phyloP scores from a whole-genome alignment of 2,888 invertebrate species.

The Pyrgus malvae region DNA sequence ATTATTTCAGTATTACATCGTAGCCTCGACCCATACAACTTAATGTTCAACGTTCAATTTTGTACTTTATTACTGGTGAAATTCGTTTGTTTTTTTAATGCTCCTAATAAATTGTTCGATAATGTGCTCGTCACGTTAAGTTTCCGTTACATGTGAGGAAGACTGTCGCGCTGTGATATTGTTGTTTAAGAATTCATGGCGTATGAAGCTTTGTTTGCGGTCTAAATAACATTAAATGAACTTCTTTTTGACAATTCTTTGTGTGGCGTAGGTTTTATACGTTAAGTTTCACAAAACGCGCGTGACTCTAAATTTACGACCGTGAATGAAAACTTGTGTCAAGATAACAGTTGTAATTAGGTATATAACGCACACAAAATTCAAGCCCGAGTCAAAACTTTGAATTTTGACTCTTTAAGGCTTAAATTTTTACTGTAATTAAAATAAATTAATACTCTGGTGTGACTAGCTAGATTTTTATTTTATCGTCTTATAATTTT shows the following conservation, averaged over 20 bases:
- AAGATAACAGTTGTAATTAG: conserved; percentile 9
- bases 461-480: not conserved
- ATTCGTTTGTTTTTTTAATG: conserved; percentile 49
- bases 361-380: no score
- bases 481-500: no score
- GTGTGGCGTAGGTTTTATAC: conserved; percentile 10
- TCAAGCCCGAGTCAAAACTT: no score
- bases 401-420: conserved; percentile 4
- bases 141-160: conserved; percentile 43
- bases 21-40: conserved; percentile 36
- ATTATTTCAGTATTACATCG: conserved; percentile 43
- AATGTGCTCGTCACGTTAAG: conserved; percentile 45
- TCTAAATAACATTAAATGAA: conserved; percentile 20
- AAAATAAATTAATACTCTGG: not conserved
- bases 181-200: conserved; percentile 29
- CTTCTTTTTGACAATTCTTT: conserved; percentile 20
- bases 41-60: conserved; percentile 55
- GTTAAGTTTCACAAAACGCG: not conserved
- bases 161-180: conserved; percentile 33
- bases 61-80: conserved; percentile 50
- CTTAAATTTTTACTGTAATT: not conserved
- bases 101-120: conserved; percentile 39
- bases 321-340: conserved; percentile 9
- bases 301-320: conserved; percentile 15
- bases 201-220: conserved; percentile 26